Evolutionary conservation across 2,888 invertebrate genomes (phyloP).

Genomic region (Dyspetes luteomarginatus): DNA sequence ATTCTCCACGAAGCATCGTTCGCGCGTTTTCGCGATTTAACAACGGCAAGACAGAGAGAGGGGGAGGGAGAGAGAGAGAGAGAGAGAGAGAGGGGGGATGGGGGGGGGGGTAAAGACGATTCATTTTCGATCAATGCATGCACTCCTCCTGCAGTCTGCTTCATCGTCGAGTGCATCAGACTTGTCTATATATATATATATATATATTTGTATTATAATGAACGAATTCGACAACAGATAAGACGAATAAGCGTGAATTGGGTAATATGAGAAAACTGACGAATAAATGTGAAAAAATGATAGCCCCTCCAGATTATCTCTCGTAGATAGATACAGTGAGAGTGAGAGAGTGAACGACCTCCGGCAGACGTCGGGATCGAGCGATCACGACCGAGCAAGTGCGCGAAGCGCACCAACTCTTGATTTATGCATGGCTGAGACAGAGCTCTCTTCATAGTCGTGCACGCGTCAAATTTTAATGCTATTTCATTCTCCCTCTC

Average conservation of each 20-base stretch:
- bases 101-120: not conserved
- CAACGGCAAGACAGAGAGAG: not conserved
- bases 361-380: constrained; percentile 37
- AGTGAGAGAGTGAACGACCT: constrained; percentile 55
- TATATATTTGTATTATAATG: too few species aligned
- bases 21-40: not conserved
- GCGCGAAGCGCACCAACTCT: constrained; percentile 37
- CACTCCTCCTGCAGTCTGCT: too few species aligned
- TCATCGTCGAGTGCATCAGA: not conserved
- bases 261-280: not conserved
- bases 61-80: not conserved
- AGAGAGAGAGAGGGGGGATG: not conserved
- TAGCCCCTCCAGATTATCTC: constrained; percentile 1
- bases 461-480: constrained; percentile 73
- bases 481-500: constrained; percentile 48
- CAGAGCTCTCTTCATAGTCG: constrained; percentile 64
- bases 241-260: not conserved
- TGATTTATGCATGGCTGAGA: constrained; percentile 72
- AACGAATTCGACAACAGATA: not conserved
- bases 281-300: not conserved
- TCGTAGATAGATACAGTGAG: not conserved
- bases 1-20: constrained; percentile 20
- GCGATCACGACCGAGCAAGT: constrained; percentile 15
- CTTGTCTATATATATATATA: not conserved
- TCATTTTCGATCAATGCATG: not conserved